Conservation (phyloP, 2,797 vertebrate species). For the Chelon labrosus region DNA sequence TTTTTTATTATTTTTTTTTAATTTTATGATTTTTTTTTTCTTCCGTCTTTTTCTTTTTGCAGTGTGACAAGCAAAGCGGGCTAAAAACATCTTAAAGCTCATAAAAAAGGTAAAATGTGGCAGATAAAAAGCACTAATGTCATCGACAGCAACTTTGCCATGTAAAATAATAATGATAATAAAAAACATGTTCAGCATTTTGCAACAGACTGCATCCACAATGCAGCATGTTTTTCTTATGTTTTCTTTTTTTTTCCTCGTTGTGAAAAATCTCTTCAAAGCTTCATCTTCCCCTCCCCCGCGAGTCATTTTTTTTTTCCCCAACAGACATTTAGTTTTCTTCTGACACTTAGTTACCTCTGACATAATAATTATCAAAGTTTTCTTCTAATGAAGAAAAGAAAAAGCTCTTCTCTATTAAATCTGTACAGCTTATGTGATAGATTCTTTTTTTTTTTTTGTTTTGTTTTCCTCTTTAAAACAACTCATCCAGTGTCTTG, state of each 20-base stretch:
- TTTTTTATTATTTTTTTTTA: constrained; percentile 60
- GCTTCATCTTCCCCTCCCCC: constrained; percentile 69
- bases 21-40: constrained; percentile 83
- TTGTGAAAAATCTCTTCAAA: constrained; percentile 94
- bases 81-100: constrained; percentile 98
- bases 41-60: constrained; percentile 86
- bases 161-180: constrained; percentile 86
- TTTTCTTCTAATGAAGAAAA: constrained; percentile 97
- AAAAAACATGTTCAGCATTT: constrained; percentile 89
- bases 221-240: constrained; percentile 84
- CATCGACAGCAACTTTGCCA: constrained; percentile 91
- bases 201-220: constrained; percentile 91
- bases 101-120: constrained; percentile 98
- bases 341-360: constrained; percentile 89
- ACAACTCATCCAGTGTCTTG: constrained; percentile 86
- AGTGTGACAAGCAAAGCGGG: constrained; percentile 98
- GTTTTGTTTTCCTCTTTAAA: constrained; percentile 78
- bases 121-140: constrained; percentile 98
- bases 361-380: constrained; percentile 92
- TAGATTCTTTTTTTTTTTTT: constrained; percentile 83
- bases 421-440: constrained; percentile 95
- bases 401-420: constrained; percentile 90
- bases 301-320: constrained; percentile 70
- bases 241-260: constrained; percentile 81
- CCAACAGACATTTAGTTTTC: constrained; percentile 92